Percentiles rank a stretch among this genome's conserved stretches.
Conservation (phyloP, 2,888 invertebrate genomes). For the Euclidia mi region DNA sequence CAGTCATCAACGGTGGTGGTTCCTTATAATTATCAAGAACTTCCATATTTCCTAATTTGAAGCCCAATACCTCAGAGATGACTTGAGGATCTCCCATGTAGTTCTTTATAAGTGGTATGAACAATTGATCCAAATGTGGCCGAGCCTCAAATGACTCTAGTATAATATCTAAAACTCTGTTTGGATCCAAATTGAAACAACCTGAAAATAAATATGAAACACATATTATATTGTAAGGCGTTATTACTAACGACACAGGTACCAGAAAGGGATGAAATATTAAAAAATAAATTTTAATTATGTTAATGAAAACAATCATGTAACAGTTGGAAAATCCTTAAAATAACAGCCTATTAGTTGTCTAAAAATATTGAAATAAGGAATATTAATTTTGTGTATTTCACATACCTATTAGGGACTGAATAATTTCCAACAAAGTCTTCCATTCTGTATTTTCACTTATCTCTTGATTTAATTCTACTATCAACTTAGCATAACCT, state of each 20-base stretch:
- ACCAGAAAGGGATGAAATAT: not conserved
- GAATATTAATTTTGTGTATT: not conserved
- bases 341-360: too few relatives aligned
- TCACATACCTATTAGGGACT: conserved; percentile 96
- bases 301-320: too few relatives aligned
- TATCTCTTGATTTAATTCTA: conserved; percentile 97
- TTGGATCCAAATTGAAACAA: conserved; percentile 99
- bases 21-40: conserved; percentile 90
- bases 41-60: conserved; percentile 94
- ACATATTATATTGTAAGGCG: too few relatives aligned
- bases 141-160: conserved; percentile 98
- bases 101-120: conserved; percentile 95
- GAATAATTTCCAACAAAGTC: conserved; percentile 95
- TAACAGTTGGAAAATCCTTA: too few relatives aligned
- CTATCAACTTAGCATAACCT: conserved; percentile 98
- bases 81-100: conserved; percentile 96
- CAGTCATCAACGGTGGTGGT: conserved; percentile 95
- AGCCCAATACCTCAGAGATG: conserved; percentile 98
- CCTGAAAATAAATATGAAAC: conserved; percentile 92
- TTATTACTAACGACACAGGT: not conserved
- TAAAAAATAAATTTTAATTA: too few relatives aligned
- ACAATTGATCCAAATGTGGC: conserved; percentile 94
- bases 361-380: too few relatives aligned
- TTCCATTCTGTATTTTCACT: conserved; percentile 91
- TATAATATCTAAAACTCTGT: conserved; percentile 98